phyloP scores from a whole-genome alignment of 2,113 vertebrate genomes.

The Sylvietta virens region DNA sequence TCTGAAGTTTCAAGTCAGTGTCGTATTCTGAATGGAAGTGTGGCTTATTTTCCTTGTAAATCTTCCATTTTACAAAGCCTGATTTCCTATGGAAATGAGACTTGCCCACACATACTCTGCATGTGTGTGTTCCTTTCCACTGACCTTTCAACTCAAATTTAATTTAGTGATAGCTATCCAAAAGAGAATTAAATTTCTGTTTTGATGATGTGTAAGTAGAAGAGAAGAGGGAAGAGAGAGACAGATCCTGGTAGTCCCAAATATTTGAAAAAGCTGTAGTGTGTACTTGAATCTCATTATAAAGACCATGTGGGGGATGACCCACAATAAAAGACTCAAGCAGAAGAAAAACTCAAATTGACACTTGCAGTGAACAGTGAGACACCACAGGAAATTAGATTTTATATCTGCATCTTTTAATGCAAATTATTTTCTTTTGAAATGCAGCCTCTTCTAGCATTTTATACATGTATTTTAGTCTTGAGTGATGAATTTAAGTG shows the following conservation, averaged over 20 bases:
- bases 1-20: not conserved
- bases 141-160: not conserved
- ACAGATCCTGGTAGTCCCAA: not conserved
- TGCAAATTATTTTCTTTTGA: not conserved
- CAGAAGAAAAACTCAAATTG: not conserved
- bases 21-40: not conserved
- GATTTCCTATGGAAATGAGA: not conserved
- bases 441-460: not conserved
- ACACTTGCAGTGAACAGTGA: not conserved
- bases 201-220: not conserved
- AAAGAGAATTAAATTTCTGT: not conserved
- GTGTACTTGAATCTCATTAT: not conserved
- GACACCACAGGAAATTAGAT: not conserved
- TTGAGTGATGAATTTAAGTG: not conserved
- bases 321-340: not conserved
- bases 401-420: not conserved
- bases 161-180: not conserved
- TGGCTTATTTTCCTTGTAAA: not conserved
- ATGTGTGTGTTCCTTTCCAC: not conserved
- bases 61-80: not conserved
- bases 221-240: not conserved
- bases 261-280: not conserved
- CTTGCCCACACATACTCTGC: not conserved
- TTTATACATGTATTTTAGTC: not conserved
- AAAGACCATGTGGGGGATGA: not conserved